Base-by-base conservation (phyloP, 2,888 invertebrate species). In the Willowsia nigromaculata region DNA sequence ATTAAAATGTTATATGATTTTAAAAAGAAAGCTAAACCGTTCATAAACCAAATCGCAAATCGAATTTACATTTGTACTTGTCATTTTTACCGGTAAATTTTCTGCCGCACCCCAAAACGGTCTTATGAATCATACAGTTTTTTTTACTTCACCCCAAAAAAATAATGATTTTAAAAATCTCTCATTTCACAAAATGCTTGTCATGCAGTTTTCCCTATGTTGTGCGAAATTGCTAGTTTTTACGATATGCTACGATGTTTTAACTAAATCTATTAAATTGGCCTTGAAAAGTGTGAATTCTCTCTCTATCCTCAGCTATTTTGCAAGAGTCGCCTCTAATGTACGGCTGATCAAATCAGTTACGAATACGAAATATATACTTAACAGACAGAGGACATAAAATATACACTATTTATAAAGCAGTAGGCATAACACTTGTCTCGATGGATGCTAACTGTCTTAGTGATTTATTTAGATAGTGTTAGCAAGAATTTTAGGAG, bases 11-110 rank as follows among this genome's bases (percentile, higher is more conserved):
- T 22, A 13, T 40, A 30, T 56, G 53, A 53, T 80, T 59, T 33
- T 59, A 25, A 37, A n/a, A 40, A 25, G 25, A 56, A 53, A 81
- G 40, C 81, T 22, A 71, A 25, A 83, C 47, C 83, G 71, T 71
- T 71, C 74, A 81, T 4, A 62, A 62, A 56, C 43, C 56, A 80
- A 62, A 53, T 43, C 37, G 33, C 33, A 43, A 82, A 80, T 80
- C 86, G 68, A 68, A 86, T 80, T 80, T 80, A 86, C 86, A 86
- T 80, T 80, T 86, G 56, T 86, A 80, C 76, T 85, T 85, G 85
- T 78, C 85, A 85, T 50, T 85, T 85, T 11, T 62, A 85, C 78
- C 78, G 85, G 78, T 50, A 43, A 33, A 30, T 11, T 40, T 85
- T 65, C 56, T 18, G 56, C 74, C 25, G 15, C 27, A 85, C 74